These are phyloP conservation scores for Phenganax marumi DNA, from an alignment of 92 coral and sea anemone genomes.

Conservation along the genomic window DNA sequence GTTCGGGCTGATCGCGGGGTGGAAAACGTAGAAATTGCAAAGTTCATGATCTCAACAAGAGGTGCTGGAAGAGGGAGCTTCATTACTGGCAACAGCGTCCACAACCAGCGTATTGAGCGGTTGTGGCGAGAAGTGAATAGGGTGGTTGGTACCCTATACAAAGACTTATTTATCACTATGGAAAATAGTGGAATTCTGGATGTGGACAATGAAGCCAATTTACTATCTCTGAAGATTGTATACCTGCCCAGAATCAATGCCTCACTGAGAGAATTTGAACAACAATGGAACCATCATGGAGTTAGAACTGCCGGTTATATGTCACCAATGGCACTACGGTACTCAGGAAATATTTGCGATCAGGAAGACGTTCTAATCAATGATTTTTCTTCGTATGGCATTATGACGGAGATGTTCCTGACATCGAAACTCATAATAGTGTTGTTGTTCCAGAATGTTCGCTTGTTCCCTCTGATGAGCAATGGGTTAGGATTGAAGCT, in stretches of 20 bases:
- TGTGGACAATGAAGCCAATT: background rate
- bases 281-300: background rate
- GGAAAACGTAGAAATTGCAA: too few relatives aligned
- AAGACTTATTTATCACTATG: background rate
- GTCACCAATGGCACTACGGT: background rate
- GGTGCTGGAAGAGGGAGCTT: background rate
- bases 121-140: background rate
- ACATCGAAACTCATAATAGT: background rate
- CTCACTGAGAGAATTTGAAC: background rate
- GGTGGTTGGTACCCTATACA: background rate
- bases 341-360: background rate
- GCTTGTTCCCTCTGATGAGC: background rate
- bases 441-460: background rate
- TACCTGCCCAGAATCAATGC: constrained; percentile 2
- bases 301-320: background rate
- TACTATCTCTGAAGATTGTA: background rate
- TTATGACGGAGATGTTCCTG: background rate
- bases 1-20: too few relatives aligned
- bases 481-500: background rate
- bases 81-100: background rate
- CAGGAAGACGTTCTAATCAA: background rate
- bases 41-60: background rate
- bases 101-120: background rate
- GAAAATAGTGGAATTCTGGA: constrained; percentile 4
- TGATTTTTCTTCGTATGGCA: background rate